These are phyloP conservation scores for Anomalospiza imberbis DNA, from an alignment of 2,797 vertebrate genomes.

Conservation along the genomic window DNA sequence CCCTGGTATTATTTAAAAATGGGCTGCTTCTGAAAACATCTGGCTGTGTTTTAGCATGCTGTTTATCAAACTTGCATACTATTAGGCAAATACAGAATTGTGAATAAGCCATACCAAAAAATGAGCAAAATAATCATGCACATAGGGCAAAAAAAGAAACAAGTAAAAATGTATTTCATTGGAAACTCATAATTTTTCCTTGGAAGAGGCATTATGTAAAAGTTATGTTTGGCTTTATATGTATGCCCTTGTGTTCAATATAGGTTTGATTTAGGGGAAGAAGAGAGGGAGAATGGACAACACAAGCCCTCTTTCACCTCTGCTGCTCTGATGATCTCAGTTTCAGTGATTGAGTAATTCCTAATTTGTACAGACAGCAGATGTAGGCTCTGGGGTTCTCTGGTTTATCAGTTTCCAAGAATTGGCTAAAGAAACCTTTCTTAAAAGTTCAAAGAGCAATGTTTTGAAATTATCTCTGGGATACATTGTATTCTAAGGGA, in stretches of 20 bases:
- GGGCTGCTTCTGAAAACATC: neutral
- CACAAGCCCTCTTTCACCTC: neutral
- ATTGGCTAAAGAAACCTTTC: neutral
- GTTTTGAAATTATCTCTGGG: neutral
- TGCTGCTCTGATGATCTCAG: neutral
- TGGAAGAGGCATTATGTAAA: neutral
- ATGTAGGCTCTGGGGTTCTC: neutral
- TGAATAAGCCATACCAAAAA: neutral
- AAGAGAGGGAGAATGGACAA: neutral
- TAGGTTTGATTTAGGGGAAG: neutral
- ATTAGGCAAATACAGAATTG: neutral
- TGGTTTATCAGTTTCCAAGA: slow-evolving; percentile 34
- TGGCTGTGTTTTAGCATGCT: neutral
- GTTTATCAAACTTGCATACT: neutral
- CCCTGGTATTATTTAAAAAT: neutral
- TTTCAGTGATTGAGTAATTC: neutral
- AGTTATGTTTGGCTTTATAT: neutral
- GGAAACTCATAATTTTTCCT: neutral
- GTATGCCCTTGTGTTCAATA: neutral
- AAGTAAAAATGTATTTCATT: neutral
- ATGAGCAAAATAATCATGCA: neutral
- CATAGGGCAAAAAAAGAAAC: neutral
- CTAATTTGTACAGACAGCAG: neutral
- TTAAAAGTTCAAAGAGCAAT: neutral
- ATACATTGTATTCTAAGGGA: neutral